Evolutionary conservation across 2,113 vertebrate genomes (phyloP), one percentile per base, ranked within the genome.

Genomic region (Chaenocephalus aceratus): DNA sequence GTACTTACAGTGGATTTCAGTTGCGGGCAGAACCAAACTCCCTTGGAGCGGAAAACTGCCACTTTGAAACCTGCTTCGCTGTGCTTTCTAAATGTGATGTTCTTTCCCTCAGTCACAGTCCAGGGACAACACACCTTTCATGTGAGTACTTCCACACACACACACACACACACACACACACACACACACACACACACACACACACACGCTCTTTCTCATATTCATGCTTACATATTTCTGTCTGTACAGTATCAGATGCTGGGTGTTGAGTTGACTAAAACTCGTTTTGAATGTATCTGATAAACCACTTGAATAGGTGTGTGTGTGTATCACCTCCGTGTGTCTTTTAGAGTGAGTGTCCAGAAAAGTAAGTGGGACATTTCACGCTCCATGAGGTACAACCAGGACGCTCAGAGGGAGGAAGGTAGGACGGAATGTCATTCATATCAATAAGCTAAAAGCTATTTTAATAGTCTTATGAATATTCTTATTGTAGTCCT

Each of bases 291-390:
- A 41, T 41, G 36, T 41, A 6, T 41, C 36, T 41, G 36, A 41
- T 41, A 41, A 41, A 41, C 36, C 36, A 41, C 36, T 41, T 6
- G 36, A 41, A 41, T 41, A 41, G 56, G 23, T 61, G 54, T 7
- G 15, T 51, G 15, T 13, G 56, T 54, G 16, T 44, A 16, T 61
- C 1, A 7, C 36, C 36, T 41, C 36, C 26, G 26, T 86, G 66
- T 93, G 75, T 91, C 82, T 83, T 89, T 77, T 70, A 99, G 97
- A 21, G 96, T 98, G 61, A 98, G 97, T 64, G 56, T 96, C 88
- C 98, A 97, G 95, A 97, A 96, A 82, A 98, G 94, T 90, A 99
- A 99, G 83, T 99, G 98, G 98, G 98, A 99, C 93, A 95, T 95
- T 78, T 94, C 96, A 73, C 96, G 98, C 46, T 99, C 98, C 16